Evolutionary conservation across 1,140 invertebrate species (phyloP).

Genomic region (Euwallacea similis): DNA sequence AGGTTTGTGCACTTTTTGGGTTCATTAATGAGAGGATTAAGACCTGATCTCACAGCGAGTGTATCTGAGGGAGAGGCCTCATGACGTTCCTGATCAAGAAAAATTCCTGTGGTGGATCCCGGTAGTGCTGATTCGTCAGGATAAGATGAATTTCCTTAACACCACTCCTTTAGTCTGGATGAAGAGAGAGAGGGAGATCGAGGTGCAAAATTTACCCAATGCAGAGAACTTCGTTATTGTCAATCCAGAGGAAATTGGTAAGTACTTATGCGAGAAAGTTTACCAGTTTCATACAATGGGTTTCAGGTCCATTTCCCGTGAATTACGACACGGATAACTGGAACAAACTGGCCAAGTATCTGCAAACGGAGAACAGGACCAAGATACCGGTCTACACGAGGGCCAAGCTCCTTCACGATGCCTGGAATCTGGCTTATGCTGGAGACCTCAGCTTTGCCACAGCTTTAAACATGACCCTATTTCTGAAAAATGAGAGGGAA

Average conservation of each 20-base stretch:
- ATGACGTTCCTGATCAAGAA: constrained; percentile 65
- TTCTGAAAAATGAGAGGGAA: constrained; percentile 68
- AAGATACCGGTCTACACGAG: constrained; percentile 70
- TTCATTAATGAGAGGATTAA: neutral
- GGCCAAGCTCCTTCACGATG: constrained; percentile 75
- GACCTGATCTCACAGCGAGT: constrained; percentile 59
- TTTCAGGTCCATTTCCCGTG: constrained; percentile 74
- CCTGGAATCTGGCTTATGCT: constrained; percentile 78
- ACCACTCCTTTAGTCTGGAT: constrained; percentile 63
- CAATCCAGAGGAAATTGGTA: constrained; percentile 81
- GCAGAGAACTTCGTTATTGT: constrained; percentile 68
- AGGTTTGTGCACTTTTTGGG: constrained; percentile 56
- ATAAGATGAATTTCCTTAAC: constrained; percentile 61
- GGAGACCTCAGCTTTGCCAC: constrained; percentile 70
- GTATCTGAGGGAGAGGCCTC: constrained; percentile 68
- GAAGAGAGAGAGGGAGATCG: constrained; percentile 57
- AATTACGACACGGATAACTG: constrained; percentile 82
- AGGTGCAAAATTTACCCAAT: constrained; percentile 57
- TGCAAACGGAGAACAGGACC: constrained; percentile 59
- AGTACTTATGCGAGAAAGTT: constrained; percentile 1
- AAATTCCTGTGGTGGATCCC: constrained; percentile 72
- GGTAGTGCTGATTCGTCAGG: constrained; percentile 60
- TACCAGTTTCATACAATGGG: constrained; percentile 3
- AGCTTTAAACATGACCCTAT: constrained; percentile 74
- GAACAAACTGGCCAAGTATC: constrained; percentile 68